Percentiles rank a stretch among this genome's conserved stretches.
phyloP scores from a whole-genome alignment of 2,888 invertebrate genomes.

The Alviniconcha strummeri region DNA sequence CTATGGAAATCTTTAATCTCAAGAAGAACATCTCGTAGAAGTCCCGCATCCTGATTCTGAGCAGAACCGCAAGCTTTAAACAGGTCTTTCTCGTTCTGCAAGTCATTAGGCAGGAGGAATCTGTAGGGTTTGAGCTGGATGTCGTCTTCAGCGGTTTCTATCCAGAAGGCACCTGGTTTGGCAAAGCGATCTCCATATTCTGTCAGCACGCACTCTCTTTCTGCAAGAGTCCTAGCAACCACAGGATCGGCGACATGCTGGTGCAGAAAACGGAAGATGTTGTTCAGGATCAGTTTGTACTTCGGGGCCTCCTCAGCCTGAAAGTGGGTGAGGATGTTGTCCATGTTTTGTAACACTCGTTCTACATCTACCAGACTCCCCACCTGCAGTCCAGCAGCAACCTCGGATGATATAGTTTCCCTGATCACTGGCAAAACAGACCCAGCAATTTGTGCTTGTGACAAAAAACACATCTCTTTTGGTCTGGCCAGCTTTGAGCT shows the following conservation, averaged over 20 bases:
- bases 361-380: neutral
- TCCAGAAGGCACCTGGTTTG: constrained; percentile 17
- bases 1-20: constrained; percentile 13
- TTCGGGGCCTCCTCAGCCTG: neutral
- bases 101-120: constrained; percentile 18
- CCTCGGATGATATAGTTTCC: neutral
- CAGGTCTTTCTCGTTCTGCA: neutral
- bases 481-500: neutral
- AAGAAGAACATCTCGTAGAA: constrained; percentile 13
- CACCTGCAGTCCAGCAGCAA: neutral
- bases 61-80: neutral
- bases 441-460: neutral
- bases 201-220: neutral
- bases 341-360: neutral
- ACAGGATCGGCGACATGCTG: neutral
- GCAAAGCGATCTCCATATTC: constrained; percentile 15
- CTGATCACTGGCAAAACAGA: neutral
- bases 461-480: neutral
- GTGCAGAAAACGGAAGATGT: neutral
- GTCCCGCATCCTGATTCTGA: neutral
- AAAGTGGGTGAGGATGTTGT: neutral
- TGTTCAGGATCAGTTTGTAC: neutral
- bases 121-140: constrained; percentile 20
- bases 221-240: neutral
- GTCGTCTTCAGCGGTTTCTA: neutral